A percentile compares a stretch with the other conserved stretches of the same genome.
These are phyloP conservation scores for Pegoplata infirma DNA, from an alignment of 2,888 invertebrate genomes.

Conservation along the genomic window DNA sequence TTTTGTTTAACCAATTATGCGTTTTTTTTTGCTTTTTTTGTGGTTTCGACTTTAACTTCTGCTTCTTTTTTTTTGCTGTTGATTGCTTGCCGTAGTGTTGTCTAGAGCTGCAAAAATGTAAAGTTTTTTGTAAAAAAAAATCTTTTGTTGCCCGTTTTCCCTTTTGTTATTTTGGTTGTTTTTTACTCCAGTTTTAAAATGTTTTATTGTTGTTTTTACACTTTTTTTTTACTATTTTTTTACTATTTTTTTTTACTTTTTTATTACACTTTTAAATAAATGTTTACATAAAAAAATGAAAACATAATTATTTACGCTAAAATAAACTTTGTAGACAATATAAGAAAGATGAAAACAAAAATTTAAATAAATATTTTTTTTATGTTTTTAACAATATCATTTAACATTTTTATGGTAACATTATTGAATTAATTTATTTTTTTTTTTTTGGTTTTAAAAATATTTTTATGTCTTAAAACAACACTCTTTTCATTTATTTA, in stretches of 20 bases:
- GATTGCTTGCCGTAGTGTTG: background rate
- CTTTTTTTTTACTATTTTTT: constrained; percentile 1
- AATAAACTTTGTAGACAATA: background rate
- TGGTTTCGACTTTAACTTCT: constrained; percentile 19
- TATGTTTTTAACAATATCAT: background rate
- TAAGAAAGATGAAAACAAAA: background rate
- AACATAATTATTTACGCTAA: constrained; percentile 10
- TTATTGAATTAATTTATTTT: background rate
- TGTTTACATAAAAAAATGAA: constrained; percentile 3
- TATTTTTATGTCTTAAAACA: background rate
- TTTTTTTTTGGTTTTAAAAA: no score
- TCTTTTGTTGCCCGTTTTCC: constrained; percentile 9
- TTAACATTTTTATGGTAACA: background rate
- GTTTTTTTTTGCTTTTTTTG: constrained; percentile 22
- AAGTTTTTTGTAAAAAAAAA: no score
- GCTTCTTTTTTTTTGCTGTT: constrained; percentile 23
- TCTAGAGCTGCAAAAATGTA: background rate
- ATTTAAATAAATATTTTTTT: background rate
- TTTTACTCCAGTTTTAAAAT: constrained; percentile 7
- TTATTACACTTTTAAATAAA: background rate
- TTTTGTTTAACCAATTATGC: constrained; percentile 23
- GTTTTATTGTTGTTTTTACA: background rate
- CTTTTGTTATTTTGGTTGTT: background rate
- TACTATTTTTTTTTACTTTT: no score
- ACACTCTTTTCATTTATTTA: background rate